Evolutionary conservation across 2,113 vertebrate genomes (phyloP).

Genomic region (Vidua macroura): DNA sequence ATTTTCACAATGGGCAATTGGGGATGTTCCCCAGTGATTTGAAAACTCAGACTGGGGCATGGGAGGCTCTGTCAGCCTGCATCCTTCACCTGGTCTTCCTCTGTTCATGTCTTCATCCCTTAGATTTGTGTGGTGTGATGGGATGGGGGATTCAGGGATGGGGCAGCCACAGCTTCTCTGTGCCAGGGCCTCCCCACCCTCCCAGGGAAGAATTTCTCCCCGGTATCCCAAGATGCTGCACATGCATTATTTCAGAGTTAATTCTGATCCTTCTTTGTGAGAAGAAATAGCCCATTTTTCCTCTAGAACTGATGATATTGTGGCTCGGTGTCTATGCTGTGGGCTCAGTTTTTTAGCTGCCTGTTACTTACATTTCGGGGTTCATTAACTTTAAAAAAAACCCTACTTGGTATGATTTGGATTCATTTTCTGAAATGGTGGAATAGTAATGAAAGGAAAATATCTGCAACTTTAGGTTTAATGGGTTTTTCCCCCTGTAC

Average conservation of each 20-base stretch:
- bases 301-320: not conserved
- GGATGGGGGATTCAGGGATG: not conserved
- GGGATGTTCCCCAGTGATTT: not conserved
- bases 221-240: not conserved
- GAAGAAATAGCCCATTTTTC: not conserved
- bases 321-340: not conserved
- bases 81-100: not conserved
- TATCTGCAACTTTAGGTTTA: not conserved
- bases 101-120: not conserved
- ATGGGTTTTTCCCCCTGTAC: not conserved
- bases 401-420: not conserved
- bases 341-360: not conserved
- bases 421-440: not conserved
- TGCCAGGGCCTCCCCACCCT: not conserved
- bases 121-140: not conserved
- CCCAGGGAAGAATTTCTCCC: not conserved
- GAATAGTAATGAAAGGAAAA: not conserved
- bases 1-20: not conserved
- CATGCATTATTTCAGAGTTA: not conserved
- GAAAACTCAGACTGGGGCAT: not conserved
- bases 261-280: not conserved
- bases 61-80: not conserved
- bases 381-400: not conserved
- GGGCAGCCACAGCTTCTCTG: not conserved
- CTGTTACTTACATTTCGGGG: not conserved